phyloP scores from a whole-genome alignment of 2,888 invertebrate species.

The Aleiodes alternator region DNA sequence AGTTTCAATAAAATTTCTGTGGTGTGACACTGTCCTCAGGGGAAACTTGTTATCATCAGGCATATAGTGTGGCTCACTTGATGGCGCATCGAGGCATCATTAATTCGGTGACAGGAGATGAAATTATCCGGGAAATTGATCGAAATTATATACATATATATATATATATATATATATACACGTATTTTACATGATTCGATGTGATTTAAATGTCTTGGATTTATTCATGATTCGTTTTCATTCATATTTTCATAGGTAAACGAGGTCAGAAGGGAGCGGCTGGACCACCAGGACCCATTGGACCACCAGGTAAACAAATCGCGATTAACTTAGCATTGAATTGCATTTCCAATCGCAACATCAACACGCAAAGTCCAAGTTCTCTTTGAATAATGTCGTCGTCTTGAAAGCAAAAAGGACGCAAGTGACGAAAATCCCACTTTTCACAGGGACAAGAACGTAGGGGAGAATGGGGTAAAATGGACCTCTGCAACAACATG shows the following conservation, averaged over 20 bases:
- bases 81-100: constrained; percentile 13
- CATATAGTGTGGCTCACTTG: background rate
- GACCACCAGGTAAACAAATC: constrained; percentile 79
- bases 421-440: no score
- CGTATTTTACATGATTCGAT: constrained; percentile 2
- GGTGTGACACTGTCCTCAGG: constrained; percentile 24
- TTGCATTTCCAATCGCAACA: constrained; percentile 4
- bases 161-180: no score
- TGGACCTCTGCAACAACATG: no score
- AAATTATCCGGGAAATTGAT: constrained; percentile 43
- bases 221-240: background rate
- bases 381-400: background rate
- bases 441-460: no score
- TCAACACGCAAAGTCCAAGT: background rate
- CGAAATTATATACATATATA: constrained; percentile 39
- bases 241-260: constrained; percentile 77
- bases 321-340: background rate
- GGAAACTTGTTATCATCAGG: constrained; percentile 26
- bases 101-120: constrained; percentile 26
- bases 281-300: constrained; percentile 85
- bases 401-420: no score
- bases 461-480: no score
- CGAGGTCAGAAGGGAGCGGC: constrained; percentile 82
- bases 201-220: background rate
- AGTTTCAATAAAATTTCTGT: constrained; percentile 16